Evolutionary conservation across 2,113 vertebrate species (phyloP), one percentile per base, ranked within the genome.

Genomic region (Apteryx owenii): DNA sequence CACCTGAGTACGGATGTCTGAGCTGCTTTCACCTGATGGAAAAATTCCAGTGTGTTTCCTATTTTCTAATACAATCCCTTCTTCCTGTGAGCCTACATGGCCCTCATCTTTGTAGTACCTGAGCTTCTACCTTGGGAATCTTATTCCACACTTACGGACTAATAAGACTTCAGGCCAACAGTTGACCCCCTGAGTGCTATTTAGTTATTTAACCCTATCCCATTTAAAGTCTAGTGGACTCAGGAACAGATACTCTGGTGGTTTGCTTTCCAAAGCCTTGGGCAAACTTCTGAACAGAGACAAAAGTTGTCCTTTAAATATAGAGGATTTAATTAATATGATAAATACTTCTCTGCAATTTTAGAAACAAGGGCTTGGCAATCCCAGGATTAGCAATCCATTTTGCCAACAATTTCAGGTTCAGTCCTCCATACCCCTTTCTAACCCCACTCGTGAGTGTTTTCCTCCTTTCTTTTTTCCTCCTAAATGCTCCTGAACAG

Each of bases 251-350:
- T 19, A 78, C 62, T 91, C 90, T 14, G 68, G 73, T 88, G 86
- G 78, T 84, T 96, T 95, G 56, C 62, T 88, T 65, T 76, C 50
- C 64, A 86, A 46, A 91, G 92, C 95, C 93, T 85, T 66, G 48
- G 90, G 87, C 89, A 93, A 94, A 87, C 53, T 78, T 89, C 40
- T 81, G 46, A 90, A 75, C 8, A 50, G 42, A 76, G 46, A 42
- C 33, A 84, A 77, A 90, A 75, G 23, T 54, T 56, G 36, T n/a
- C 81, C 46, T 93, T 95, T 78, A 91, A 90, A 53, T 26, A 62
- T 1, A 75, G 38, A 84, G 26, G 20, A 44, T 86, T 94, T 88
- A 86, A 83, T 44, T 38, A 85, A 72, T 21, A 81, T 12, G 51
- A 31, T 48, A 79, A 93, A 69, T 29, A 62, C 9, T n/a, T 66